These are phyloP conservation scores for Petrocephalus sullivani DNA, from an alignment of 2,797 vertebrate species.

Conservation along the genomic window DNA sequence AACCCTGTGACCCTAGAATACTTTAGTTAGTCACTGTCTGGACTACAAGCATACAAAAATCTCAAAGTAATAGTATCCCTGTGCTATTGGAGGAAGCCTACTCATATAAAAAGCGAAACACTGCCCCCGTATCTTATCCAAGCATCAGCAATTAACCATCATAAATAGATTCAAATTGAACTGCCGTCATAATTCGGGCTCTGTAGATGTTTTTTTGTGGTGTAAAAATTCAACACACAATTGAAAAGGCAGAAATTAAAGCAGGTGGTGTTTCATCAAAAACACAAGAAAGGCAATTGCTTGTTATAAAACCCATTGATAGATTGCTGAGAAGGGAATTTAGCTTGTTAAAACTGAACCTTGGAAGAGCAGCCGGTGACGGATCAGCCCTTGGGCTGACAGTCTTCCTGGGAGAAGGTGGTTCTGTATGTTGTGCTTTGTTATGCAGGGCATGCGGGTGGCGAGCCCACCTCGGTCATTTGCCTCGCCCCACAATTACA, in stretches of 20 bases:
- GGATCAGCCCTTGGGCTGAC: neutral
- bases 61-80: neutral
- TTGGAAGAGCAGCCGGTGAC: constrained; percentile 35
- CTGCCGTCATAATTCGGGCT: constrained; percentile 33
- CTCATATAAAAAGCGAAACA: neutral
- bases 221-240: constrained; percentile 23
- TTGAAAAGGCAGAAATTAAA: constrained; percentile 41
- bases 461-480: neutral
- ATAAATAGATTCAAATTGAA: constrained; percentile 56
- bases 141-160: constrained; percentile 33
- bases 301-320: constrained; percentile 41
- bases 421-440: neutral
- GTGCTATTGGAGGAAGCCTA: neutral
- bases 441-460: neutral
- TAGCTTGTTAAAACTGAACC: constrained; percentile 54
- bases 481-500: constrained; percentile 23
- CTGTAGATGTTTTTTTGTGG: neutral
- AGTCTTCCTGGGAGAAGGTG: neutral
- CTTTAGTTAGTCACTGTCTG: neutral
- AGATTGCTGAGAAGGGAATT: constrained; percentile 41
- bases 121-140: constrained; percentile 23
- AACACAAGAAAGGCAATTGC: constrained; percentile 36
- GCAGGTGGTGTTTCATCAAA: constrained; percentile 37
- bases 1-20: neutral
- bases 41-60: neutral